Base-by-base conservation (phyloP, 2,888 invertebrate genomes). In the Diaprepes abbreviatus region DNA sequence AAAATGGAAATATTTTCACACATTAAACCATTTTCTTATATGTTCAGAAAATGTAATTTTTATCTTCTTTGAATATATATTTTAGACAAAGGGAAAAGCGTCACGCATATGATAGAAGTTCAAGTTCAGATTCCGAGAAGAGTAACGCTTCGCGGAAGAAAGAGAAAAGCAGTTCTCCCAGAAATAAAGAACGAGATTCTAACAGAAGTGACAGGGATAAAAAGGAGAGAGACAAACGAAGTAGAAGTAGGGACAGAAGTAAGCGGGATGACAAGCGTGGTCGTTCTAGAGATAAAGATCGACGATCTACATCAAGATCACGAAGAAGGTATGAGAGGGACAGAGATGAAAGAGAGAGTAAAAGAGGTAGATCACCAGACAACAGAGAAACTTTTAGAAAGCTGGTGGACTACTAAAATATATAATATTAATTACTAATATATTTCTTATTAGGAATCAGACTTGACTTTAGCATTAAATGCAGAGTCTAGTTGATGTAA, bases 1-100 rank as follows among this genome's bases (percentile, higher is more conserved):
- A n/a, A n/a, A n/a, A n/a, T n/a, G n/a, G n/a, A n/a, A n/a, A n/a
- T n/a, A n/a, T n/a, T n/a, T n/a, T n/a, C n/a, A n/a, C n/a, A n/a
- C n/a, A n/a, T n/a, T n/a, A n/a, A n/a, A n/a, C n/a, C n/a, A n/a
- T n/a, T n/a, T n/a, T n/a, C n/a, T n/a, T n/a, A n/a, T n/a, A n/a
- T n/a, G n/a, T n/a, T n/a, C n/a, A n/a, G n/a, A n/a, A n/a, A n/a
- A n/a, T n/a, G n/a, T n/a, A n/a, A n/a, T n/a, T n/a, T n/a, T n/a
- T n/a, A n/a, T n/a, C n/a, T n/a, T n/a, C n/a, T n/a, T n/a, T 70
- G 36, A 54, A 43, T 12, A 31, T 38, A 10, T 54, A 54, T 31
- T 48, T 58, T 81, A 94, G 94, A 78, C 95, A 95, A 85, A 89
- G 95, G 73, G 95, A 95, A 83, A 89, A 93, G 83, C 89, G 95